Evolutionary conservation across 2,797 vertebrate genomes (phyloP).

Genomic region (Meda fulgida): DNA sequence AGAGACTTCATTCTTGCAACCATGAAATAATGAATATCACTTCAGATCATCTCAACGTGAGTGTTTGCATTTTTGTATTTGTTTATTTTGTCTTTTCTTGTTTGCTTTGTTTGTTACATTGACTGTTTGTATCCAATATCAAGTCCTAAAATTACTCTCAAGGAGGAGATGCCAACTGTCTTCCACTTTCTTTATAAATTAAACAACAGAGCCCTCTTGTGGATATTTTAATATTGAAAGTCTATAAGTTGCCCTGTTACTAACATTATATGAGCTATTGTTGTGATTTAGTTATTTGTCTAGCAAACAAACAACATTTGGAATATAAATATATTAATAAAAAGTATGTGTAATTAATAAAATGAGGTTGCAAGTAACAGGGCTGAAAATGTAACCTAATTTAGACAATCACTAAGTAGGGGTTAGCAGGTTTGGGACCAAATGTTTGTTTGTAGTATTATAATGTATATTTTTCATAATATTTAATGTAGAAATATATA

Average conservation of each 20-base stretch:
- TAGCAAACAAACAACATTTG: not conserved
- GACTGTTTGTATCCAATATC: not conserved
- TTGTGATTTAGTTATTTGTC: not conserved
- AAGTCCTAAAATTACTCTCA: not conserved
- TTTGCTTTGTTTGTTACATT: not conserved
- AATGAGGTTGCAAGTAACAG: not conserved
- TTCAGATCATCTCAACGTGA: constrained; percentile 91
- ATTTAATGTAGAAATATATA: not conserved
- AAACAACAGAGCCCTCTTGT: constrained; percentile 40
- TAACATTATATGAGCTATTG: not conserved
- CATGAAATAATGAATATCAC: constrained; percentile 86
- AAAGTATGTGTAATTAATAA: not conserved
- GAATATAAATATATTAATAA: not conserved
- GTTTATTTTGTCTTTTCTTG: not conserved
- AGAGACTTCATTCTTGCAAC: constrained; percentile 83
- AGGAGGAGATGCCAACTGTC: too few species aligned
- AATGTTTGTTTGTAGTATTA: not conserved
- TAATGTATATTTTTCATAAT: not conserved
- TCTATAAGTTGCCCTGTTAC: not conserved
- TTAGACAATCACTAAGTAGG: not conserved
- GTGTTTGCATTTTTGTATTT: not conserved
- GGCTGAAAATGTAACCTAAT: not conserved
- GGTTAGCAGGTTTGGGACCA: not conserved
- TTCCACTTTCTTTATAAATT: not conserved
- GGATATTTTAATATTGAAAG: not conserved